phyloP scores from a whole-genome alignment of 2,113 vertebrate species.

The Chionomys nivalis region DNA sequence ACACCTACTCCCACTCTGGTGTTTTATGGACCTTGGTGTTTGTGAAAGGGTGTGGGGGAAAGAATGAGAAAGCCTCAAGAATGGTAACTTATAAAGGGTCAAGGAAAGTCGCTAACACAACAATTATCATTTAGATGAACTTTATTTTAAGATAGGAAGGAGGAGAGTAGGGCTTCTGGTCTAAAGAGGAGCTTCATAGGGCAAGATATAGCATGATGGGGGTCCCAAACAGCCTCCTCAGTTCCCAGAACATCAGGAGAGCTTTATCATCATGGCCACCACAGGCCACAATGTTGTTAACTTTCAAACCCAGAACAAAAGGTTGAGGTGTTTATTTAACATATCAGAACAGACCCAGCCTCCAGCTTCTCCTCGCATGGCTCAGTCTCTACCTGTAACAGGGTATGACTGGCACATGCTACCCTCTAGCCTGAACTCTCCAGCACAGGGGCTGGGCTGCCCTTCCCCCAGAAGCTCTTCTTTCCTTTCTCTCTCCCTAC shows the following conservation, averaged over 20 bases:
- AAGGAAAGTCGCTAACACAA: not conserved
- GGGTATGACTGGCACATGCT: not conserved
- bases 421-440: not conserved
- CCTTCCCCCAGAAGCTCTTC: not conserved
- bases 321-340: not conserved
- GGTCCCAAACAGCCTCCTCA: not conserved
- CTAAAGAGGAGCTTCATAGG: not conserved
- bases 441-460: not conserved
- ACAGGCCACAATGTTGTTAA: not conserved
- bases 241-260: not conserved
- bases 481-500: not conserved
- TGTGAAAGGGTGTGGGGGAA: not conserved
- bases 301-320: not conserved
- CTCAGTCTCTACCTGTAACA: not conserved
- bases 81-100: not conserved
- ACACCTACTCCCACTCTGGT: not conserved
- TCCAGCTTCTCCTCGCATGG: not conserved
- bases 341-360: not conserved
- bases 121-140: not conserved
- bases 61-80: not conserved
- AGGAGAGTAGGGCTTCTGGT: not conserved
- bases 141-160: not conserved
- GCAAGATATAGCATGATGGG: not conserved
- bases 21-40: not conserved
- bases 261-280: not conserved